Conservation (phyloP, 30 jellyfish, hydroid and myxozoan genomes). For the Aurelia coerulea region DNA sequence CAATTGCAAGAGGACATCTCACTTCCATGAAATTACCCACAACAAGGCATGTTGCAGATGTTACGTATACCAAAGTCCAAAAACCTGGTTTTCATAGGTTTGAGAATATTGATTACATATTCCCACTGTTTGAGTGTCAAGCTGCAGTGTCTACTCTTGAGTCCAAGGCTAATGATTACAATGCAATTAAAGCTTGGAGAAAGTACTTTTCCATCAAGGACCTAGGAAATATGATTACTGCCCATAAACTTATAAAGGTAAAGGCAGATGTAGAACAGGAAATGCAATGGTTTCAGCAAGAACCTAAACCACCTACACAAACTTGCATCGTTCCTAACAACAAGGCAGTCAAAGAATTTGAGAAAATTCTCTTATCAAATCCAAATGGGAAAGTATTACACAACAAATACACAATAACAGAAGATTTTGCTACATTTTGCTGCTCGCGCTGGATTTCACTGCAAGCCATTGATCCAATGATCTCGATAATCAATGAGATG, state of each 20-base stretch:
- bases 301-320: neutral
- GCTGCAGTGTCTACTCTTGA: constrained; percentile 7
- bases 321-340: neutral
- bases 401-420: neutral
- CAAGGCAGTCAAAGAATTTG: neutral
- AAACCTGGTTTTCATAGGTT: neutral
- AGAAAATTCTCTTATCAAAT: neutral
- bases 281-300: constrained; percentile 5
- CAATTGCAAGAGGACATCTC: neutral
- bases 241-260: constrained; percentile 1
- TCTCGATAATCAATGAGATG: neutral
- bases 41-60: neutral
- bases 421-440: neutral
- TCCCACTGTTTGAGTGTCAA: constrained; percentile 1
- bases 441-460: neutral
- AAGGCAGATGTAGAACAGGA: constrained; percentile 3
- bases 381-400: constrained; percentile 1
- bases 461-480: constrained; percentile 6
- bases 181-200: constrained; percentile 4
- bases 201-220: neutral
- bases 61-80: neutral
- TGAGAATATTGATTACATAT: neutral
- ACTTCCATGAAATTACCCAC: neutral
- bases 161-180: neutral
- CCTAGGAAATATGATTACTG: constrained; percentile 1